Evolutionary conservation across 2,113 vertebrate species (phyloP).

Genomic region (Cyrtonyx montezumae): DNA sequence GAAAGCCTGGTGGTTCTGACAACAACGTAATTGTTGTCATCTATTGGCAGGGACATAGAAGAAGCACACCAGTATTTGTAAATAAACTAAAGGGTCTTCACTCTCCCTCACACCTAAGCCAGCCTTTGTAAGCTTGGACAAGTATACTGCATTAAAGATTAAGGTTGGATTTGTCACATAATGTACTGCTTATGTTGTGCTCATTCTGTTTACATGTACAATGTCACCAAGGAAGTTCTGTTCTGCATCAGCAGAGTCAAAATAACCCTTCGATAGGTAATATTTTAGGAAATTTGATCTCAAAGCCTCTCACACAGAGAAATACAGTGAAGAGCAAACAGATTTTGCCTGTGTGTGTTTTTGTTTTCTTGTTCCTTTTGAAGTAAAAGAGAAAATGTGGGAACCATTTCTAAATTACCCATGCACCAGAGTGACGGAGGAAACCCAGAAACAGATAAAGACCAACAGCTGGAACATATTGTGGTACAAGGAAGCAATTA

Average conservation of each 20-base stretch:
- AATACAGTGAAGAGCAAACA: background rate
- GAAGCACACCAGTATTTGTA: background rate
- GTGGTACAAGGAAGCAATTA: slow-evolving; percentile 51
- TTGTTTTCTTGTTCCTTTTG: slow-evolving; percentile 53
- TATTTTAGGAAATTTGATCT: slow-evolving; percentile 12
- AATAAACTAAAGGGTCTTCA: background rate
- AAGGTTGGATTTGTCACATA: background rate
- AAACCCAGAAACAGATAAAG: slow-evolving; percentile 64
- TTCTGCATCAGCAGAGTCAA: background rate
- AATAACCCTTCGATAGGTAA: background rate
- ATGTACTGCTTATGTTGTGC: background rate
- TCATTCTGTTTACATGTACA: background rate
- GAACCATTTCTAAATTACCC: slow-evolving; percentile 64
- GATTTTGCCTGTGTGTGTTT: slow-evolving; percentile 12
- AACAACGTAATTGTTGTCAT: background rate
- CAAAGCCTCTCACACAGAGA: background rate
- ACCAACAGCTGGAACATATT: slow-evolving; percentile 50
- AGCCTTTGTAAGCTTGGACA: background rate
- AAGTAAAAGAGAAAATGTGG: slow-evolving; percentile 56
- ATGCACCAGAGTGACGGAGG: slow-evolving; percentile 25
- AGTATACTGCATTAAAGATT: background rate
- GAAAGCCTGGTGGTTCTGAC: background rate
- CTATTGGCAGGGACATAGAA: background rate
- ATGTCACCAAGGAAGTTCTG: background rate
- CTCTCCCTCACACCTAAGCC: background rate